These are phyloP conservation scores for Empidonax traillii DNA, from an alignment of 2,113 vertebrate genomes.

Conservation along the genomic window DNA sequence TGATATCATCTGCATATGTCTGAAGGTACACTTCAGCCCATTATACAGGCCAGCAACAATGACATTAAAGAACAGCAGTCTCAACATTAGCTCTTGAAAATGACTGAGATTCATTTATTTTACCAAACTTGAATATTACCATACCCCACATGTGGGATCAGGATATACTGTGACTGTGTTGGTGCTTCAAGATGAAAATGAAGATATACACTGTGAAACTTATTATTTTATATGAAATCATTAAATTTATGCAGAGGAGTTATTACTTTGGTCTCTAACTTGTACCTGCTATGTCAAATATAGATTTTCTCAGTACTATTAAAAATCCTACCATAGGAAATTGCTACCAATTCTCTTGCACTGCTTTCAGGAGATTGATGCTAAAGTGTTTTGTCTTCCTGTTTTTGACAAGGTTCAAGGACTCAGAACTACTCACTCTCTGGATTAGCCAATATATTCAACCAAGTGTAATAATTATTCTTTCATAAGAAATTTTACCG, in stretches of 20 bases:
- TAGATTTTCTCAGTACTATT: not conserved
- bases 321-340: not conserved
- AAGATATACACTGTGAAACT: not conserved
- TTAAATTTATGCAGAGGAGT: not conserved
- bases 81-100: not conserved
- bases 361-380: not conserved
- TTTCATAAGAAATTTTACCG: not conserved
- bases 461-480: not conserved
- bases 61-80: not conserved
- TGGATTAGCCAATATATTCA: not conserved
- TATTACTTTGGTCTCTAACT: not conserved
- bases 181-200: not conserved
- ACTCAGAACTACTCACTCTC: not conserved
- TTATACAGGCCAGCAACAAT: not conserved
- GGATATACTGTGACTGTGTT: not conserved
- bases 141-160: not conserved
- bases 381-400: not conserved
- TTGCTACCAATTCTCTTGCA: not conserved
- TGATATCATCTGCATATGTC: not conserved
- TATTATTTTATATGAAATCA: not conserved
- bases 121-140: not conserved
- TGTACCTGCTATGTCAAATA: not conserved
- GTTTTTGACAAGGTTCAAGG: not conserved
- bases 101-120: not conserved
- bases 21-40: not conserved